A percentile compares a stretch with the other conserved stretches of the same genome.
Conservation (phyloP, 2,888 invertebrate species). For the Melolontha melolontha region DNA sequence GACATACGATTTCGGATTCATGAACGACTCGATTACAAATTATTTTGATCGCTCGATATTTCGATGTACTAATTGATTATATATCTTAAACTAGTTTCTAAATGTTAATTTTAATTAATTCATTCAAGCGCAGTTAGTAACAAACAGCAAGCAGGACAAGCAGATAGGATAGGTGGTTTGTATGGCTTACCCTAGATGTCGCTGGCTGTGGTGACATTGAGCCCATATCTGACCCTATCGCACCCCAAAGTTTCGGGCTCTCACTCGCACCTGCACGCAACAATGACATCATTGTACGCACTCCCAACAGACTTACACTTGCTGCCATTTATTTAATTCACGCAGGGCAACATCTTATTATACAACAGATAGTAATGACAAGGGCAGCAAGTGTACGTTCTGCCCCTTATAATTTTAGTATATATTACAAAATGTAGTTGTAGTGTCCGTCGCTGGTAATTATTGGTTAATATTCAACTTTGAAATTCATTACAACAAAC, state of each 20-base stretch:
- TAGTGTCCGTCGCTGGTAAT: too few species aligned
- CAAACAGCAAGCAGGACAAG: slow-evolving; percentile 58
- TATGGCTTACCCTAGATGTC: slow-evolving; percentile 73
- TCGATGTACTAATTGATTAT: too few species aligned
- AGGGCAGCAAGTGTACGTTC: slow-evolving; percentile 54
- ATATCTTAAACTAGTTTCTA: background rate
- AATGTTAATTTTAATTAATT: slow-evolving; percentile 6
- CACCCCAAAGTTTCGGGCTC: slow-evolving; percentile 69
- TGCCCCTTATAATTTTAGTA: slow-evolving; percentile 59
- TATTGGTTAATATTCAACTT: too few species aligned
- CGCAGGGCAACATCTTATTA: slow-evolving; percentile 28
- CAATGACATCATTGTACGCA: slow-evolving; percentile 65
- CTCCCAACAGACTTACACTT: slow-evolving; percentile 66
- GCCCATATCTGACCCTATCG: slow-evolving; percentile 68
- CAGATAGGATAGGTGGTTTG: slow-evolving; percentile 50
- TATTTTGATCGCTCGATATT: too few species aligned
- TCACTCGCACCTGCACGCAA: slow-evolving; percentile 69
- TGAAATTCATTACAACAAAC: too few species aligned
- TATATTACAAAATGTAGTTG: background rate
- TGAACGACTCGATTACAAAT: too few species aligned
- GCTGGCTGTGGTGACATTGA: slow-evolving; percentile 68
- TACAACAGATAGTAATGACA: slow-evolving; percentile 28
- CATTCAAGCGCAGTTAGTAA: slow-evolving; percentile 56
- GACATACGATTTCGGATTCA: too few species aligned
- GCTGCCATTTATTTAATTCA: slow-evolving; percentile 44